A percentile compares a stretch with the other conserved stretches of the same genome.
Conservation (phyloP, 2,797 vertebrate genomes). For the Loriculus beryllinus region DNA sequence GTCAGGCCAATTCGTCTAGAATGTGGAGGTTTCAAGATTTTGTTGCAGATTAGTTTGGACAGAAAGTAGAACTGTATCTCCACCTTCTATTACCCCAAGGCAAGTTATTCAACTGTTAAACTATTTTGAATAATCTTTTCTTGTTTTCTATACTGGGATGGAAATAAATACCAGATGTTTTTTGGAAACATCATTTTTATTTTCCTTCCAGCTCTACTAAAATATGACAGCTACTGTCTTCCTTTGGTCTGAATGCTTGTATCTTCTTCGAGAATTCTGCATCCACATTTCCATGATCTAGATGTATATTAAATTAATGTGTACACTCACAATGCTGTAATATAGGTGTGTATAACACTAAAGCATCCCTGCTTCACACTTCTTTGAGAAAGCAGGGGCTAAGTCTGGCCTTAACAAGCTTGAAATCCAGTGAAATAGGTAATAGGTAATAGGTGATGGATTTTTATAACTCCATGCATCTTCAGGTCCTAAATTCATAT, state of each 20-base stretch:
- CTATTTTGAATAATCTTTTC: background rate
- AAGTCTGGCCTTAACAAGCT: background rate
- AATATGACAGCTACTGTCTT: background rate
- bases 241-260: background rate
- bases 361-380: background rate
- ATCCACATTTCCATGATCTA: background rate
- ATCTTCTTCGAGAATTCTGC: background rate
- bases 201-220: background rate
- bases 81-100: background rate
- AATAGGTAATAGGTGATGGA: background rate
- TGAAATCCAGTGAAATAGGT: background rate
- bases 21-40: background rate
- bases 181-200: background rate
- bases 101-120: background rate
- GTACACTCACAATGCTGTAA: background rate
- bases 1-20: background rate
- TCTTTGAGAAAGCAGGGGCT: background rate
- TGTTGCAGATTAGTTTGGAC: background rate
- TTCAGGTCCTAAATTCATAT: background rate
- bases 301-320: background rate
- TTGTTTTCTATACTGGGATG: background rate
- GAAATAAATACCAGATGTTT: background rate
- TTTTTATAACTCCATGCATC: background rate
- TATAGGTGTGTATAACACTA: background rate
- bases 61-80: background rate